Base-by-base conservation (phyloP, 1,140 invertebrate genomes). In the Oreohelix idahoensis region DNA sequence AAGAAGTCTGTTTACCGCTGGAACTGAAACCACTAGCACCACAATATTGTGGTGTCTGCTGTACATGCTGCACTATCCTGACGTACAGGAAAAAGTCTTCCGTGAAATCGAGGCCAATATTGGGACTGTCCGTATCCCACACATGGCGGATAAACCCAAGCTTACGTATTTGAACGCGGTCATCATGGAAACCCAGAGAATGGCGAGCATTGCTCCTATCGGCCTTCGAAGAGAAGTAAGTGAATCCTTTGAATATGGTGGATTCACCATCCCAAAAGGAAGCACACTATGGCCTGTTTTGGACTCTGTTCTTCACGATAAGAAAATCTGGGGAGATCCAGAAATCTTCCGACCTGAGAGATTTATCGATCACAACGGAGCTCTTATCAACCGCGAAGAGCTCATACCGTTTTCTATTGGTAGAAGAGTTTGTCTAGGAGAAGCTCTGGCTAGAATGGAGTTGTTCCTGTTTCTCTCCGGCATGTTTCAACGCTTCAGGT, bases 31-130 rank as follows among this genome's bases (percentile, higher is more conserved):
- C 0, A 96, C 96, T 0, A 92, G 97, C 39, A 95, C 95, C 0
- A 96, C 97, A 0, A 90, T 98, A 17, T 94, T 95, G 32, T 99
- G 97, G 97, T 96, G 96, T 85, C 91, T 98, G 26, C 92, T 98
- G 5, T 96, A 95, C 86, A 95, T 98, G 94, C 95, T 96, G 0
- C 90, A 94, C 20, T 91, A 97, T 93, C 95, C 95, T 26, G 93
- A 95, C 1, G 94, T 96, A 95, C 69, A 70, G 36, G 36, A 70
- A 4, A 70, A 70, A 35, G 23, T 70, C 10, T 70, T 23, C 69
- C 26, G 97, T 78, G 97, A 98, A 92, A 93, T 99, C 32, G 96
- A 98, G 85, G 39, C 82, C 80, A 49, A 63, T 20, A 39, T 88
- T 58, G 86, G 84, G 69, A 39, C 36, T n/a, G 51, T 84, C 1